Conservation (phyloP, 2,797 vertebrate species). For the Hippoglossus hippoglossus region DNA sequence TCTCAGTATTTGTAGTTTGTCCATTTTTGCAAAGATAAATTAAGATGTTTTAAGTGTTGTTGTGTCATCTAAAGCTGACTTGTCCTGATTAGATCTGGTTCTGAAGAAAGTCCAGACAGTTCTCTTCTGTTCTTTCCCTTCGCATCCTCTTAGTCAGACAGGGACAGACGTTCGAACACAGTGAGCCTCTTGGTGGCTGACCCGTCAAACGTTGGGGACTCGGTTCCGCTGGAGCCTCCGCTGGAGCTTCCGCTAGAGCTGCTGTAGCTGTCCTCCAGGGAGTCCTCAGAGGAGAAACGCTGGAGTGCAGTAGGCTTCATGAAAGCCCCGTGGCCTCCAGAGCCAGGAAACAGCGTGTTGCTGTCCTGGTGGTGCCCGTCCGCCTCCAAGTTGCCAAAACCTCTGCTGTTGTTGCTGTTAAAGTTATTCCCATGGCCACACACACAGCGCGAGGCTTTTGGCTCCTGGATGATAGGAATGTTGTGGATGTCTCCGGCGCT, state of each 20-base stretch:
- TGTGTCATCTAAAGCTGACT: conserved; percentile 58
- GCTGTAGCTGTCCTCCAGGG: conserved; percentile 89
- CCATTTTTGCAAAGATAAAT: conserved; percentile 71
- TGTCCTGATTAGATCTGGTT: conserved; percentile 67
- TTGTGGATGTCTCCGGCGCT: conserved; percentile 78
- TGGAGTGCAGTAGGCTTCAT: conserved; percentile 73
- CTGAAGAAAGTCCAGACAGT: conserved; percentile 46
- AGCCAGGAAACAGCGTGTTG: conserved; percentile 35
- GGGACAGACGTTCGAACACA: conserved; percentile 88
- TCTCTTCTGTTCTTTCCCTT: conserved; percentile 30
- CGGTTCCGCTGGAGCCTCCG: conserved; percentile 84
- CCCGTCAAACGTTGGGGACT: conserved; percentile 87
- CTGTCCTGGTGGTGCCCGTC: conserved; percentile 58
- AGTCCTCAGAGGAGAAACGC: conserved; percentile 87
- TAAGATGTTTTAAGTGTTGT: conserved; percentile 81
- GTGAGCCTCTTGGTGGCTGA: conserved; percentile 81
- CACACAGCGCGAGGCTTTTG: conserved; percentile 79
- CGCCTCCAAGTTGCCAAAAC: conserved; percentile 61
- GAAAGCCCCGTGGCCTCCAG: conserved; percentile 50
- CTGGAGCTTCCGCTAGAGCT: conserved; percentile 76
- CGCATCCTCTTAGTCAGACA: conserved; percentile 83
- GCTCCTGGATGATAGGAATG: conserved; percentile 78
- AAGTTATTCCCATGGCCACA: conserved; percentile 84
- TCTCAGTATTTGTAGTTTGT: conserved; percentile 66
- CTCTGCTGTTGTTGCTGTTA: conserved; percentile 60